Evolutionary conservation across 30 jellyfish, hydroid and myxozoan species (phyloP).

Genomic region (Hydractinia echinata): DNA sequence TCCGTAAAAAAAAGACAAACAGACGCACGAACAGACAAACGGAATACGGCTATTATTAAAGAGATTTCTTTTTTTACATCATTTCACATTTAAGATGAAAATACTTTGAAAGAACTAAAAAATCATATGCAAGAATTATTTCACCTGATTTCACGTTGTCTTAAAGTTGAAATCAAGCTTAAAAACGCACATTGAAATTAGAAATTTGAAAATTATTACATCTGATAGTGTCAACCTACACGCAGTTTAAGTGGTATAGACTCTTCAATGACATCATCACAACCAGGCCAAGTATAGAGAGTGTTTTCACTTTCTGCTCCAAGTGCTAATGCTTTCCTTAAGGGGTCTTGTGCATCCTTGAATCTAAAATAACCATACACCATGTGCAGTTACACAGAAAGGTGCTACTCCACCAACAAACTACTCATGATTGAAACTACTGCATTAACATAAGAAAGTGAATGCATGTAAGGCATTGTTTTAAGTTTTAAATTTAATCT

Average conservation of each 20-base stretch:
- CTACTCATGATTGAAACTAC: too few relatives aligned
- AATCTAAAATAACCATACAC: conserved; percentile 30
- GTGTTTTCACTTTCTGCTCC: conserved; percentile 20
- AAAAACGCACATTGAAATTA: not conserved
- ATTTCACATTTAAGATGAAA: too few relatives aligned
- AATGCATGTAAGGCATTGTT: not conserved
- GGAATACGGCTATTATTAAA: too few relatives aligned
- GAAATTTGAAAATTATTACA: not conserved
- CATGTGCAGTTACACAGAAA: not conserved
- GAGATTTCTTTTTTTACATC: too few relatives aligned
- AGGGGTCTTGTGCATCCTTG: conserved; percentile 28
- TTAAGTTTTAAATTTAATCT: not conserved
- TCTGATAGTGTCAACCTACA: conserved; percentile 28
- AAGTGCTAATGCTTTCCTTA: conserved; percentile 31
- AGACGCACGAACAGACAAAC: too few relatives aligned
- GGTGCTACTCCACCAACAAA: not conserved
- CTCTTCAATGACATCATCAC: conserved; percentile 56
- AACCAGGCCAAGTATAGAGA: conserved; percentile 72
- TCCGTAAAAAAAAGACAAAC: too few relatives aligned
- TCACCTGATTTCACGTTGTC: not conserved
- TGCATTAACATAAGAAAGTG: not conserved
- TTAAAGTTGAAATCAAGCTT: not conserved
- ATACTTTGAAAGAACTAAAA: too few relatives aligned
- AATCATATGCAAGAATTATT: not conserved
- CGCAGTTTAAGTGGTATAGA: conserved; percentile 53